phyloP scores from a whole-genome alignment of 2,797 vertebrate genomes.

The Pygocentrus nattereri region DNA sequence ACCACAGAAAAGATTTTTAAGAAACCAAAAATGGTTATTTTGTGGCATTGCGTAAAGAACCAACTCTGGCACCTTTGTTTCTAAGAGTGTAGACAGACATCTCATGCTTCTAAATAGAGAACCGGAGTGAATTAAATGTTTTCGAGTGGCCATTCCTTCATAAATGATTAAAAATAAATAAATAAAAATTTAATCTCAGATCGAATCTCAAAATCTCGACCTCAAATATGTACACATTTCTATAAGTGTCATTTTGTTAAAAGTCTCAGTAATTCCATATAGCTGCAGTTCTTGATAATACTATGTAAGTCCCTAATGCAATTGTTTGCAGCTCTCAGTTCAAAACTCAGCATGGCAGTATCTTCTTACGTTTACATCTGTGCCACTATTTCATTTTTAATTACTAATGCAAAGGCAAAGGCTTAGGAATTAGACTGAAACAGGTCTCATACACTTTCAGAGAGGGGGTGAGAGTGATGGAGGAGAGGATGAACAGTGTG shows the following conservation, averaged over 20 bases:
- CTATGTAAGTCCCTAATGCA: conserved; percentile 75
- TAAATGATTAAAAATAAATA: neutral
- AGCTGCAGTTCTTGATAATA: conserved; percentile 61
- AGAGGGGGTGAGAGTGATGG: conserved; percentile 64
- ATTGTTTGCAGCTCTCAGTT: conserved; percentile 80
- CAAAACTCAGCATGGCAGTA: conserved; percentile 76
- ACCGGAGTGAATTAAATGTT: no score
- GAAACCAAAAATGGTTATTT: no score
- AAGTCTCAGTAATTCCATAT: neutral
- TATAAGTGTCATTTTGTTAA: no score
- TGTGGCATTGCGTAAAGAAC: no score
- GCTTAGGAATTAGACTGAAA: conserved; percentile 82
- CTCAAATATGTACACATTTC: neutral
- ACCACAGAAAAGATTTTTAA: no score
- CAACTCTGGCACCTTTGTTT: no score
- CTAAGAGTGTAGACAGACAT: no score
- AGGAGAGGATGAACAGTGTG: conserved; percentile 55
- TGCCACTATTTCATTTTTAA: conserved; percentile 79
- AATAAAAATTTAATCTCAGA: no score
- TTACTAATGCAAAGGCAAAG: conserved; percentile 82
- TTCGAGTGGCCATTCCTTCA: neutral
- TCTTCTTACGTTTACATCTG: conserved; percentile 81
- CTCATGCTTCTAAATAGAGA: no score
- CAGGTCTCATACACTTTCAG: conserved; percentile 78
- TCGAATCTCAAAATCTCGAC: neutral